phyloP scores from a whole-genome alignment of 2,888 invertebrate species.

The Pomacea canaliculata region DNA sequence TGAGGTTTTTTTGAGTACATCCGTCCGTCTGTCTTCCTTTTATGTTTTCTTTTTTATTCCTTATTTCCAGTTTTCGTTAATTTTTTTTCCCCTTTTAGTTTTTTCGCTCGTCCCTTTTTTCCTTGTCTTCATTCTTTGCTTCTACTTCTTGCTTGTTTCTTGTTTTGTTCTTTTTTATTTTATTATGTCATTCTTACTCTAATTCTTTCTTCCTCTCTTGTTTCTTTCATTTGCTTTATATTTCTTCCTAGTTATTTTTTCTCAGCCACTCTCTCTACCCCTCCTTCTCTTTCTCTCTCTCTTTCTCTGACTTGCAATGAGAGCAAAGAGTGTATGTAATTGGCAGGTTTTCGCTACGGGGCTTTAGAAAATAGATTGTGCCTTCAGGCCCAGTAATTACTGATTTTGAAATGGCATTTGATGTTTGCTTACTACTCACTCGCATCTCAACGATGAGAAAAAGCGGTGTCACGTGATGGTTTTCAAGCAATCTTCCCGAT shows the following conservation, averaged over 20 bases:
- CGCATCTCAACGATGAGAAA: too few relatives aligned
- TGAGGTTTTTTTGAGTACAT: not conserved
- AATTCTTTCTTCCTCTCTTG: not conserved
- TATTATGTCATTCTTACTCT: not conserved
- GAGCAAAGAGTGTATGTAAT: too few relatives aligned
- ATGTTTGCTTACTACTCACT: too few relatives aligned
- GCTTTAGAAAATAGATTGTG: too few relatives aligned
- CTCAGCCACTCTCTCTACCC: not conserved
- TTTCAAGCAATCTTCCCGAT: too few relatives aligned
- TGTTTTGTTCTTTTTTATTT: not conserved
- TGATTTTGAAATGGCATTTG: too few relatives aligned
- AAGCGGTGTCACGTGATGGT: too few relatives aligned
- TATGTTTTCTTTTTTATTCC: constrained; percentile 1
- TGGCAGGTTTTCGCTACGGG: too few relatives aligned
- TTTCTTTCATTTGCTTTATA: not conserved
- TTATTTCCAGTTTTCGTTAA: not conserved
- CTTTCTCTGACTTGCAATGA: not conserved
- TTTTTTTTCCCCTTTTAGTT: not conserved
- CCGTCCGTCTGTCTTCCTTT: constrained; percentile 2
- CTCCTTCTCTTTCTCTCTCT: not conserved
- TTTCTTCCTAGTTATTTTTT: not conserved
- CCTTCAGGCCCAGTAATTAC: too few relatives aligned
- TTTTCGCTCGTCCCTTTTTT: not conserved
- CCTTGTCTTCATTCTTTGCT: too few relatives aligned
- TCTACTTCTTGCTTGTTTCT: not conserved